Evolutionary conservation across 2,888 invertebrate species (phyloP).

Genomic region (Bursaphelenchus okinawaensis): DNA sequence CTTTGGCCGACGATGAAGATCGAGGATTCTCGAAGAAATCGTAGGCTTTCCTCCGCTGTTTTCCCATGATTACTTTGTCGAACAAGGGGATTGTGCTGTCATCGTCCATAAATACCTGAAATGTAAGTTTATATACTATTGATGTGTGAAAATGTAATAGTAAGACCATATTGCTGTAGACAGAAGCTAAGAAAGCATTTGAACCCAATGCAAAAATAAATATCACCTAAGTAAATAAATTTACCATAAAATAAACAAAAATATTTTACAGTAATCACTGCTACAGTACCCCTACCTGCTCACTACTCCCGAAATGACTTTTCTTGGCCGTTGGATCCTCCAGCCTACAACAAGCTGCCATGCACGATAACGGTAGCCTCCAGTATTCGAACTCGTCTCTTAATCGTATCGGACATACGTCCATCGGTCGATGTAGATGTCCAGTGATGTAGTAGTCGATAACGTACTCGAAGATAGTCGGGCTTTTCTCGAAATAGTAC

Average conservation of each 20-base stretch:
- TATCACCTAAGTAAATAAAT: no score
- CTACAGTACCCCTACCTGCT: constrained; percentile 9
- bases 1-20: constrained; percentile 43
- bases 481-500: constrained; percentile 53
- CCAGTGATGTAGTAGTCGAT: constrained; percentile 50
- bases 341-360: constrained; percentile 34
- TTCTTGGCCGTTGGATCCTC: constrained; percentile 23
- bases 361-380: constrained; percentile 36
- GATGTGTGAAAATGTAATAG: not conserved
- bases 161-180: constrained; percentile 1
- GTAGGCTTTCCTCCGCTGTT: constrained; percentile 25
- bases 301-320: constrained; percentile 11
- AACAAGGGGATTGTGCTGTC: constrained; percentile 39
- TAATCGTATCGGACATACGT: constrained; percentile 53
- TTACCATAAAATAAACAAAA: no score
- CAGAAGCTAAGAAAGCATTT: no score
- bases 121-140: not conserved
- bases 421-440: constrained; percentile 52
- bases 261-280: no score
- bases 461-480: constrained; percentile 51
- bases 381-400: constrained; percentile 53
- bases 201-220: no score
- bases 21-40: constrained; percentile 51
- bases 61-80: constrained; percentile 39
- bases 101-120: constrained; percentile 34